Evolutionary conservation across 2,797 vertebrate genomes (phyloP).

Genomic region (Pteropus rufus): DNA sequence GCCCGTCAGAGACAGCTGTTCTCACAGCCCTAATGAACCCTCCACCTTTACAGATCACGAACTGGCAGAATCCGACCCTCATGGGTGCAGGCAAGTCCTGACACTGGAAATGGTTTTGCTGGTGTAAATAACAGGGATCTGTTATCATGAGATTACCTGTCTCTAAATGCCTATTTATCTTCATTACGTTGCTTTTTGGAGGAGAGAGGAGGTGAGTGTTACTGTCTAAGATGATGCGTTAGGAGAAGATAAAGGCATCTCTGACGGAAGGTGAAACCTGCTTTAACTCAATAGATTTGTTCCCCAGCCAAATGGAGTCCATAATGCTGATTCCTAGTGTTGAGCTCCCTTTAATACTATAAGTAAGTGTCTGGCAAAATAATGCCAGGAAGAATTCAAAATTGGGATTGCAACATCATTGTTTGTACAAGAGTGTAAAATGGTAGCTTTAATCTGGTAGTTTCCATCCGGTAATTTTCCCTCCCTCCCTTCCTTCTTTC

Average conservation of each 20-base stretch:
- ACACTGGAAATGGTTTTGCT: slow-evolving; percentile 76
- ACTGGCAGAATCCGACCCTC: slow-evolving; percentile 72
- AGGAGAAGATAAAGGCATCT: slow-evolving; percentile 65
- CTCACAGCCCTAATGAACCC: slow-evolving; percentile 71
- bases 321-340: background rate
- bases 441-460: background rate
- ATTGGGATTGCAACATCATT: background rate
- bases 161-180: slow-evolving; percentile 84
- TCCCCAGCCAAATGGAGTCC: background rate
- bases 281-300: slow-evolving; percentile 47
- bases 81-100: slow-evolving; percentile 76
- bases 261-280: slow-evolving; percentile 62
- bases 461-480: background rate
- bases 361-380: background rate
- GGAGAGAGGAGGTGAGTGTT: slow-evolving; percentile 36
- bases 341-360: background rate
- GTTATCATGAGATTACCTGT: slow-evolving; percentile 86
- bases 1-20: slow-evolving; percentile 76
- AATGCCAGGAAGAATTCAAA: background rate
- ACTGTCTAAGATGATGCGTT: background rate
- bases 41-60: slow-evolving; percentile 74
- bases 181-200: slow-evolving; percentile 76
- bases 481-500: too few relatives aligned
- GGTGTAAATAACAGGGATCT: slow-evolving; percentile 80
- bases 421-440: background rate